These are phyloP conservation scores for Lepus oiostolus DNA, from an alignment of 2,797 vertebrate genomes.

Conservation along the genomic window DNA sequence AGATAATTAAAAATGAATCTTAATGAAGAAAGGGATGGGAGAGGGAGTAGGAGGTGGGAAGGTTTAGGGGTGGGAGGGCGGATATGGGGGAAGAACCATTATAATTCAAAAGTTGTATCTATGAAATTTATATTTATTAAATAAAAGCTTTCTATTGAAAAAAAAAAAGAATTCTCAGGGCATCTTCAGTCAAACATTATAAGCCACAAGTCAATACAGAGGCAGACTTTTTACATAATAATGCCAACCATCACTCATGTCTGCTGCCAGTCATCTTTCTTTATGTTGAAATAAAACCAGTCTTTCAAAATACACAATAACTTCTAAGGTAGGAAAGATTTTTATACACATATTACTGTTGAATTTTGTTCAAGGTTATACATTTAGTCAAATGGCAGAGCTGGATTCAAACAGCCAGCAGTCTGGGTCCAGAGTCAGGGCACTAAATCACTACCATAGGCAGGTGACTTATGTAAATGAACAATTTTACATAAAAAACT, in stretches of 20 bases:
- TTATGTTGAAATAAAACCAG: neutral
- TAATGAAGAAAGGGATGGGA: too few species aligned
- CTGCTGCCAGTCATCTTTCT: neutral
- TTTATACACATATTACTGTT: neutral
- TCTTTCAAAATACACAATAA: neutral
- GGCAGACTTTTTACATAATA: neutral
- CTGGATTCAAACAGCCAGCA: neutral
- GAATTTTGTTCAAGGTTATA: neutral
- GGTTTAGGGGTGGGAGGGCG: too few species aligned
- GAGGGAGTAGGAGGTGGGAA: too few species aligned
- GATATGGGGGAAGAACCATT: too few species aligned
- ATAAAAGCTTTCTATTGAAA: too few species aligned
- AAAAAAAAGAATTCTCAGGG: neutral
- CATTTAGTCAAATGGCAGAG: neutral
- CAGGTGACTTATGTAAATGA: neutral
- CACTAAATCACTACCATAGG: fast-evolving
- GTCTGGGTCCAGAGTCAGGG: too few species aligned
- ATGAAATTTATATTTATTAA: too few species aligned
- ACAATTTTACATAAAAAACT: too few species aligned
- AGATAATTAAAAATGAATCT: too few species aligned
- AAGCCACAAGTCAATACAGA: fast-evolving
- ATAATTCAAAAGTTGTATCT: too few species aligned
- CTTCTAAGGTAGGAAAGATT: neutral
- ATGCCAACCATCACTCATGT: fast-evolving
- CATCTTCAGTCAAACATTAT: neutral